A percentile compares a stretch with the other conserved stretches of the same genome.
Evolutionary conservation across 2,797 vertebrate species (phyloP).

Genomic region (Chloroceryle amazona): DNA sequence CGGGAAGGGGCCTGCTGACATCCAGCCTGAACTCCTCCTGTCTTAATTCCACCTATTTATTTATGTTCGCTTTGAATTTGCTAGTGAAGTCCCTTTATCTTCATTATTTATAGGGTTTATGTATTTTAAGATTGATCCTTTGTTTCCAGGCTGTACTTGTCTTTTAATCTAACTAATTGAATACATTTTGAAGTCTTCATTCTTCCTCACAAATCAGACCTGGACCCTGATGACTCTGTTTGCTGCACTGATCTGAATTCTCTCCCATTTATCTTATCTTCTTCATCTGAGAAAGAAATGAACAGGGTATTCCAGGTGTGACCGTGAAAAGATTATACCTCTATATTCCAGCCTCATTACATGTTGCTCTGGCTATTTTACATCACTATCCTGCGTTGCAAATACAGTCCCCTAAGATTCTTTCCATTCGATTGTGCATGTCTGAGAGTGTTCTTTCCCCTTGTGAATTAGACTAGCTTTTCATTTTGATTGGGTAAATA

Average conservation of each 20-base stretch:
- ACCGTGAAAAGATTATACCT: not conserved
- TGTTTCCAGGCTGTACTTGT: not conserved
- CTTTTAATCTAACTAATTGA: not conserved
- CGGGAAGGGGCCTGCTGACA: not conserved
- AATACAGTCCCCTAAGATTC: not conserved
- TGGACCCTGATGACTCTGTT: not conserved
- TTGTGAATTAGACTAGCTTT: conserved; percentile 1
- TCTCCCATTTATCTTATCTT: not conserved
- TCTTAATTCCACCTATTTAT: not conserved
- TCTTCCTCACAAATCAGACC: not conserved
- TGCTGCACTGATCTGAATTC: not conserved
- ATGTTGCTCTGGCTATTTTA: not conserved
- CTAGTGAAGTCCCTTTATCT: not conserved
- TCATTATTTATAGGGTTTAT: not conserved
- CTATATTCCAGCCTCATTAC: not conserved
- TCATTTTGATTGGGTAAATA: not conserved
- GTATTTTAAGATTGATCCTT: not conserved
- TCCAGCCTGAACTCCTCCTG: not conserved
- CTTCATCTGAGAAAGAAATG: not conserved
- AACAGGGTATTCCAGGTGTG: not conserved
- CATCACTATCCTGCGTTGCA: not conserved
- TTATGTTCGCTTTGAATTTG: not conserved
- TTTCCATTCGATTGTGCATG: not conserved
- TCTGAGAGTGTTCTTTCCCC: not conserved
- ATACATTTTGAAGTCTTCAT: not conserved